Evolutionary conservation across 2,888 invertebrate species (phyloP).

Genomic region (Cephalotes varians): DNA sequence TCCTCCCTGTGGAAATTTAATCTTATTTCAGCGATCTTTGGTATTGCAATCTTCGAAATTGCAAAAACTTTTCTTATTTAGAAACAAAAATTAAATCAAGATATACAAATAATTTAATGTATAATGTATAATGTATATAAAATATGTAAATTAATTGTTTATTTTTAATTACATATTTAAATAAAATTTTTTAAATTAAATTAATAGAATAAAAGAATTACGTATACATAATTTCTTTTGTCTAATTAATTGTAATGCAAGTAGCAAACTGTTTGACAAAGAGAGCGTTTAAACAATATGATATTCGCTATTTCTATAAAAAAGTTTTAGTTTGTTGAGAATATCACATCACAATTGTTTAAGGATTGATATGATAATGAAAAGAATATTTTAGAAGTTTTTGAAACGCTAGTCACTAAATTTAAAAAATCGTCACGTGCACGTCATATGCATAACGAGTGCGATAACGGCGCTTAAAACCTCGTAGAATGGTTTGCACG

Average conservation of each 20-base stretch:
- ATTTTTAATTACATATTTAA: not conserved
- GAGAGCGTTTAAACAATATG: not conserved
- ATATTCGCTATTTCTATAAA: not conserved
- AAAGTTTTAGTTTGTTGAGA: not conserved
- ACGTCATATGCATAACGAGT: constrained; percentile 37
- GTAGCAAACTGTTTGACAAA: not conserved
- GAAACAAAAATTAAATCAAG: not conserved
- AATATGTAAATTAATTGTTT: not conserved
- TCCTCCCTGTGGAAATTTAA: not conserved
- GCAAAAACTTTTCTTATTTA: not conserved
- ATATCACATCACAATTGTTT: not conserved
- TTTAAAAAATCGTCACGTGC: constrained; percentile 41
- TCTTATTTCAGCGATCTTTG: not conserved
- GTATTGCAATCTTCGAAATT: not conserved
- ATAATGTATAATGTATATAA: not conserved
- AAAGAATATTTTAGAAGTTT: not conserved
- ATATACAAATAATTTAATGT: not conserved
- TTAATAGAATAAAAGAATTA: not conserved
- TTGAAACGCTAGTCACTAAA: not conserved
- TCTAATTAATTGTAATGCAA: not conserved
- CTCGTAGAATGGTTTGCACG: not conserved
- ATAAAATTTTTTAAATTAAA: not conserved
- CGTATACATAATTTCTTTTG: not conserved
- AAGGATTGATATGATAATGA: not conserved
- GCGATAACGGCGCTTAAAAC: constrained; percentile 31